A percentile compares a stretch with the other conserved stretches of the same genome.
These are phyloP conservation scores for Phlogophora meticulosa DNA, from an alignment of 2,888 invertebrate species.

Conservation along the genomic window DNA sequence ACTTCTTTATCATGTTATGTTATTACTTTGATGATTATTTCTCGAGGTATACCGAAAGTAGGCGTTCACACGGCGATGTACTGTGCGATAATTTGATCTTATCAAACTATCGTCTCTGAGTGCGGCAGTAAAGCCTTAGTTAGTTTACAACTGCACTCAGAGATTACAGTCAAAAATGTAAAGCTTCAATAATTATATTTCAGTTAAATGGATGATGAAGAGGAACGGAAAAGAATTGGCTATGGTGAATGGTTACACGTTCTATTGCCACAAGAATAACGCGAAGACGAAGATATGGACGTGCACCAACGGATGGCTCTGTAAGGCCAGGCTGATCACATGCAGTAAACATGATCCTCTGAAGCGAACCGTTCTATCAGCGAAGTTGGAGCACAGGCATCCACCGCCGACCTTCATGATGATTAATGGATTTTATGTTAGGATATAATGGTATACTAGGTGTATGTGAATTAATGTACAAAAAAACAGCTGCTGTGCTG, in stretches of 20 bases:
- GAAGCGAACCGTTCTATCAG: conserved; percentile 43
- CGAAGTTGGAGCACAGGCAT: conserved; percentile 86
- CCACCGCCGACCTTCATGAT: conserved; percentile 68
- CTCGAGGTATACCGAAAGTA: too few species aligned
- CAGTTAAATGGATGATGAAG: conserved; percentile 63
- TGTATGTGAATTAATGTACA: too few species aligned
- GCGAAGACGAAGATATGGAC: conserved; percentile 66
- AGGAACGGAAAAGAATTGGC: conserved; percentile 66
- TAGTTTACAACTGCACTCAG: too few species aligned
- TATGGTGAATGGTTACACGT: conserved; percentile 70
- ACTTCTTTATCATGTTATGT: neutral
- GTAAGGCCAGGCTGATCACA: conserved; percentile 68
- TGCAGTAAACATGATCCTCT: conserved; percentile 25
- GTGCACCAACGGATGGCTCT: conserved; percentile 71
- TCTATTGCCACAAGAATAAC: conserved; percentile 64
- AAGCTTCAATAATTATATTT: conserved; percentile 5
- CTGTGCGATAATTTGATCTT: too few species aligned
- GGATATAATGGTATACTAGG: conserved; percentile 53
- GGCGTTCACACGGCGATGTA: neutral
- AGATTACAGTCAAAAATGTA: neutral
- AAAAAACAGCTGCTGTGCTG: too few species aligned
- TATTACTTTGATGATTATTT: neutral
- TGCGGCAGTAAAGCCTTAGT: too few species aligned
- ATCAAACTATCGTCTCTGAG: too few species aligned
- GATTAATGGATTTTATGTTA: conserved; percentile 63